Percentiles rank a stretch among this genome's conserved stretches.
These are phyloP conservation scores for Leguminivora glycinivorella DNA, from an alignment of 1,140 invertebrate genomes.

Conservation along the genomic window DNA sequence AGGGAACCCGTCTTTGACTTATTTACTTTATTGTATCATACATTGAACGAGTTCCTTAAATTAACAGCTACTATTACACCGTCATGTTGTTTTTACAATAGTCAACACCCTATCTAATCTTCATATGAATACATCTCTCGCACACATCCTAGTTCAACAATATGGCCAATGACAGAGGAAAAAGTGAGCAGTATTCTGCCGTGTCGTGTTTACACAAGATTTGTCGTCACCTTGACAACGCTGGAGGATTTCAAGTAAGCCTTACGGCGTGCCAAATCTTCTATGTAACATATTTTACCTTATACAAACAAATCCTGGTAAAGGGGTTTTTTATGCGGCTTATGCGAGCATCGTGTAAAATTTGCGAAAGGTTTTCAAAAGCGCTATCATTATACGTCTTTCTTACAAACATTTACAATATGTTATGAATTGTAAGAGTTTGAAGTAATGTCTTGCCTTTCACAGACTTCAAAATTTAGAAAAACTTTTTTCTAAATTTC, in stretches of 20 bases:
- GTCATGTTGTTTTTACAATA: no score
- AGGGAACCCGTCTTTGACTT: no score
- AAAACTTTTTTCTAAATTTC: no score
- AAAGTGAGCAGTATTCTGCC: not conserved
- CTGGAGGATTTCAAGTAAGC: not conserved
- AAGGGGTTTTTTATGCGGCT: not conserved
- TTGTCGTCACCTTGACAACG: not conserved
- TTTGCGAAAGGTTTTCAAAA: not conserved
- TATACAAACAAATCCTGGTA: not conserved
- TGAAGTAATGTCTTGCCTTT: no score
- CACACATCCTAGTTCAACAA: no score
- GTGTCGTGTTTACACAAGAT: slow-evolving; percentile 2
- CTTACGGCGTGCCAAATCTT: not conserved
- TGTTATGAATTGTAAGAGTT: no score
- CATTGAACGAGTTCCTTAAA: no score
- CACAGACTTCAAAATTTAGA: no score
- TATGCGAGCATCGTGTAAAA: not conserved
- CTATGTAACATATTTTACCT: not conserved
- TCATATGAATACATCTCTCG: not conserved
- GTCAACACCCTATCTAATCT: not conserved
- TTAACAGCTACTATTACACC: no score
- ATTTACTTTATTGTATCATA: no score
- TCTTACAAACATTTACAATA: no score
- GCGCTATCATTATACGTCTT: not conserved
- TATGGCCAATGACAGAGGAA: not conserved